Conservation (phyloP, 2,113 vertebrate species). For the Trochalopteron elliotii region DNA sequence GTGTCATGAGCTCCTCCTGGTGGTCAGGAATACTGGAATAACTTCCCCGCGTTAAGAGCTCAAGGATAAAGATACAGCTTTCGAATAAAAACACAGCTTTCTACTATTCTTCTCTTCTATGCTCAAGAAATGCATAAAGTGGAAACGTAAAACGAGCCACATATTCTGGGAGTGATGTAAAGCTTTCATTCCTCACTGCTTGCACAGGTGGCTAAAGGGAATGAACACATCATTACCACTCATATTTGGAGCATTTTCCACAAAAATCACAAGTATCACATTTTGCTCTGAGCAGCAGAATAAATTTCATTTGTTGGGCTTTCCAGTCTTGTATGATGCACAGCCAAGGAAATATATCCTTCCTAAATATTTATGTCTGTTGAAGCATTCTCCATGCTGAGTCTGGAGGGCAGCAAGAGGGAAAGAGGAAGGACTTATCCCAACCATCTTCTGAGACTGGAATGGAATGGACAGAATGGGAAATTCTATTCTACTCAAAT, state of each 20-base stretch:
- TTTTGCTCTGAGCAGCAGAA: not conserved
- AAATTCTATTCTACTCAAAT: not conserved
- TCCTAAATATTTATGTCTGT: not conserved
- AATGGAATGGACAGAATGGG: not conserved
- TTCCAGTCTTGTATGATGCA: not conserved
- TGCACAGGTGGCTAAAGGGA: not conserved
- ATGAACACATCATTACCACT: not conserved
- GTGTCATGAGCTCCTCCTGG: constrained; percentile 44
- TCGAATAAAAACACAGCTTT: not conserved
- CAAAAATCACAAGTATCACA: not conserved
- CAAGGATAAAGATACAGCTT: not conserved
- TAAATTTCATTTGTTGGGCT: not conserved
- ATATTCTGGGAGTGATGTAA: not conserved
- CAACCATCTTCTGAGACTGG: not conserved
- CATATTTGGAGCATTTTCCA: no score
- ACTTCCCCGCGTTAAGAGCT: rapidly evolving
- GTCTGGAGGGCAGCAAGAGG: not conserved
- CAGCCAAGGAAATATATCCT: not conserved
- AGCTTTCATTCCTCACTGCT: not conserved
- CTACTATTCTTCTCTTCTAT: not conserved
- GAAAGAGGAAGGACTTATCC: not conserved
- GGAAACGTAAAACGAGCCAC: not conserved
- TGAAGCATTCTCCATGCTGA: not conserved
- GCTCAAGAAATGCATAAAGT: not conserved
- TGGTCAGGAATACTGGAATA: not conserved